These are phyloP conservation scores for Leptinotarsa lineolata DNA, from an alignment of 1,140 invertebrate species.

Conservation along the genomic window DNA sequence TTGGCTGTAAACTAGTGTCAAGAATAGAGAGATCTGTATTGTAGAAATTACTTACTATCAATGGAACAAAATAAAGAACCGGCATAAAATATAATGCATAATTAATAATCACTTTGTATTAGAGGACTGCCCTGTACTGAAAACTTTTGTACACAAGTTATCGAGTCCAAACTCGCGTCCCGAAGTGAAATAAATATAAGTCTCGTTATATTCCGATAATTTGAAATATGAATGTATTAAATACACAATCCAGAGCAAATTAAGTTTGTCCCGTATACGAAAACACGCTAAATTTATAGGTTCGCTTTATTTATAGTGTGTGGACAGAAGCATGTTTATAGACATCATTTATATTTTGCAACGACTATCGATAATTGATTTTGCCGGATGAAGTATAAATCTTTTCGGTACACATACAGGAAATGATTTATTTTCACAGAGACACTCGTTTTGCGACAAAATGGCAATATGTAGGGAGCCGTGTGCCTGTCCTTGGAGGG, in stretches of 20 bases:
- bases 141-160: too few relatives aligned
- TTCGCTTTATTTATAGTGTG: conserved; percentile 41
- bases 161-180: background rate
- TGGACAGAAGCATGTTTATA: conserved; percentile 39
- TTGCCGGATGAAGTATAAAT: conserved; percentile 38
- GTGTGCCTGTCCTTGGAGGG: conserved; percentile 31
- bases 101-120: too few relatives aligned
- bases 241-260: conserved; percentile 31
- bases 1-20: too few relatives aligned
- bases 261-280: conserved; percentile 34
- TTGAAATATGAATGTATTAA: conserved; percentile 12
- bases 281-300: conserved; percentile 42
- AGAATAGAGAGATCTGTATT: too few relatives aligned
- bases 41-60: too few relatives aligned
- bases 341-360: conserved; percentile 40
- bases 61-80: too few relatives aligned
- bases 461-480: conserved; percentile 31
- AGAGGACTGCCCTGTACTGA: too few relatives aligned
- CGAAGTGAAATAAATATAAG: too few relatives aligned
- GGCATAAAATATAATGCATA: too few relatives aligned
- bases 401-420: conserved; percentile 26
- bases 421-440: conserved; percentile 33
- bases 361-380: conserved; percentile 37
- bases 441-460: conserved; percentile 36
- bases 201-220: background rate